Evolutionary conservation across 2,113 vertebrate genomes (phyloP).

Genomic region (Xiphorhynchus elegans): DNA sequence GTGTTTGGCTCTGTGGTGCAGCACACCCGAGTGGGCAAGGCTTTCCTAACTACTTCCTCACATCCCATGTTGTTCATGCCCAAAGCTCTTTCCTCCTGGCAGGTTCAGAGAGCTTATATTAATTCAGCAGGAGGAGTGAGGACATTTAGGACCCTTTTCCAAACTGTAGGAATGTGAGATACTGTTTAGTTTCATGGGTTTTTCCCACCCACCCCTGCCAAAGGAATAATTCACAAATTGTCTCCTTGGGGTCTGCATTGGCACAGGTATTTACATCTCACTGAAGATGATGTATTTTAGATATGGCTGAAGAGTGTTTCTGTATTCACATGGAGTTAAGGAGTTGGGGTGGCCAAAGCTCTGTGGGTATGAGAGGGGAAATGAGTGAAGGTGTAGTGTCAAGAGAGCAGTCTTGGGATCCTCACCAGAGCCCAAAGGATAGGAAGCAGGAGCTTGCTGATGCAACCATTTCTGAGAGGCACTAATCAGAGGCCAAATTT

Average conservation of each 20-base stretch:
- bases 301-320: not conserved
- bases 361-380: not conserved
- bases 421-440: not conserved
- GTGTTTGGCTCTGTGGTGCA: not conserved
- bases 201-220: fast-evolving
- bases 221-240: not conserved
- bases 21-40: not conserved
- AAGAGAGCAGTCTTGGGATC: not conserved
- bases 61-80: not conserved
- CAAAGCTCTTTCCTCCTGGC: not conserved
- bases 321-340: not conserved
- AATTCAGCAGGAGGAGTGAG: not conserved
- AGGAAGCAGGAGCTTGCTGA: not conserved
- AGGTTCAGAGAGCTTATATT: not conserved
- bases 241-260: not conserved
- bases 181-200: not conserved
- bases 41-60: not conserved
- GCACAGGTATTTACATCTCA: not conserved
- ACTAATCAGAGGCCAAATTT: not conserved
- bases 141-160: not conserved
- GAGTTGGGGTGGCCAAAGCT: not conserved
- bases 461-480: not conserved
- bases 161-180: not conserved
- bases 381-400: not conserved
- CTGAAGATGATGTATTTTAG: not conserved